Base-by-base conservation (phyloP, 2,797 vertebrate genomes). In the Pogonophryne albipinna region DNA sequence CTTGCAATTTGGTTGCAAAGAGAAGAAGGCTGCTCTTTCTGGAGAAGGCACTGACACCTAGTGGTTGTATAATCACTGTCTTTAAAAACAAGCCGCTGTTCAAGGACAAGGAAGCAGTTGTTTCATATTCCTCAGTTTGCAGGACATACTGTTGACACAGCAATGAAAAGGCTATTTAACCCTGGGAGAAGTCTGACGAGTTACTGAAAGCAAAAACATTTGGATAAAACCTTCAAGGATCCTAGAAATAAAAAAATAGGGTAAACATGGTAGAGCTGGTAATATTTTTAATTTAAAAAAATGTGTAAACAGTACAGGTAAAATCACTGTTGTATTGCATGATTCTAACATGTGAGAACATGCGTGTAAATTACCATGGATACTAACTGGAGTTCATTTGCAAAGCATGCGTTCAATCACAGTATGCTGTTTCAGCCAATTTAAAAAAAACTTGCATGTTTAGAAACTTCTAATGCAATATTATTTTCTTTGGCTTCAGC, bases 11-110 rank as follows among this genome's bases (percentile, higher is more conserved):
- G 31, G 49, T 41, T 1, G 0, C 3, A 41, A 23, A 3, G 15
- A 47, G 17, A 38, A 41, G 6, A 46, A 4, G 56, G 58, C 0
- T 23, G 68, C 56, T 27, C 41, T 61, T 6, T 38, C 8, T 19
- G 15, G 38, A 50, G 44, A 15, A 55, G 46, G 19, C 20, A 17
- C 79, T 85, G 90, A 77, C 90, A 68, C 38, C 90, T 90, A 71
- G 85, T 87, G 92, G 77, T 10, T 15, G 5, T 19, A 12, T 12
- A 53, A 6, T 19, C 16, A 75, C 15, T 0, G 11, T 19, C 10
- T 41, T 50, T 4, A 15, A 2, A n/a, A 38, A 34, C 17, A 15
- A 51, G 42, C 16, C 8, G 14, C 10, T 42, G 8, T 15, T 57
- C 4, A 7, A 20, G 8, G 12, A 58, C 8, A 44, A 42, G 11